Evolutionary conservation across 2,888 invertebrate genomes (phyloP).

Genomic region (Callosobruchus maculatus): DNA sequence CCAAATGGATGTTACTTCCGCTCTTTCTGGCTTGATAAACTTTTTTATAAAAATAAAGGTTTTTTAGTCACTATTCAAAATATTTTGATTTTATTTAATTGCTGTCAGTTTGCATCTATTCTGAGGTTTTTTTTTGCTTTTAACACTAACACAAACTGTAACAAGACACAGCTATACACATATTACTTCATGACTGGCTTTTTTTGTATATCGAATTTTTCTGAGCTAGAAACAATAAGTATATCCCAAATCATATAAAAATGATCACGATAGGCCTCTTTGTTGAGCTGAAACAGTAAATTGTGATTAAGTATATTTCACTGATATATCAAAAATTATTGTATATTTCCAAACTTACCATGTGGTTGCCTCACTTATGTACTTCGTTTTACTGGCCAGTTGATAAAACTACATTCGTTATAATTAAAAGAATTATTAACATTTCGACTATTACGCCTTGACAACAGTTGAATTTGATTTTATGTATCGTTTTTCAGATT

Average conservation of each 20-base stretch:
- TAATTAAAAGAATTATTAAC: too few relatives aligned
- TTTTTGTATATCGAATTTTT: background rate
- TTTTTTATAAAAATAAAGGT: too few relatives aligned
- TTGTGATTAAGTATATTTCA: too few relatives aligned
- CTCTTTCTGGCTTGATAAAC: too few relatives aligned
- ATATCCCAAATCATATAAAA: background rate
- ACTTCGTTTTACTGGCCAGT: too few relatives aligned
- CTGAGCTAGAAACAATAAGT: background rate
- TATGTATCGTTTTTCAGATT: conserved; percentile 50
- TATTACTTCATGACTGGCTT: background rate
- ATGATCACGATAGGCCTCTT: too few relatives aligned
- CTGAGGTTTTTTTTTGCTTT: background rate
- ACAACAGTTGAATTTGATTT: background rate
- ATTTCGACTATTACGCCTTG: too few relatives aligned
- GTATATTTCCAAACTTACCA: too few relatives aligned
- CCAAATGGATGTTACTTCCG: too few relatives aligned
- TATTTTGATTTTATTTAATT: background rate
- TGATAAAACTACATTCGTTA: too few relatives aligned
- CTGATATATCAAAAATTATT: too few relatives aligned
- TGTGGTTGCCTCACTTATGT: background rate
- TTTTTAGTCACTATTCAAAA: background rate
- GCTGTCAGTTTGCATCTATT: background rate
- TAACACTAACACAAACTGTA: background rate
- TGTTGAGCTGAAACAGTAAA: too few relatives aligned
- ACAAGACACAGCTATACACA: background rate